Evolutionary conservation across 2,113 vertebrate species (phyloP).

Genomic region (Hippocampus zosterae): DNA sequence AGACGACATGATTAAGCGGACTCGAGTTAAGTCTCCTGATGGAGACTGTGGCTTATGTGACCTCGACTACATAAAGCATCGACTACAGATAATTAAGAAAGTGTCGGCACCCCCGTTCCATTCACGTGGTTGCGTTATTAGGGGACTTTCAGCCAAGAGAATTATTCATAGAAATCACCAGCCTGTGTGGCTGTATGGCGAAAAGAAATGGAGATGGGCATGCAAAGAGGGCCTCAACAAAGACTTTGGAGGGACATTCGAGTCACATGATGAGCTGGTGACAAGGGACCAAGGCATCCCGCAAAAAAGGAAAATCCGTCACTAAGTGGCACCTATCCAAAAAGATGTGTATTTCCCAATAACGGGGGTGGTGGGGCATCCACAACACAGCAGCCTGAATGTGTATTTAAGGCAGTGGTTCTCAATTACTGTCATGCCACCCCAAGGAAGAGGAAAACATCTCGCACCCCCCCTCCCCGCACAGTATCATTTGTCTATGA

Average conservation of each 20-base stretch:
- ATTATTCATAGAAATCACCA: slow-evolving; percentile 58
- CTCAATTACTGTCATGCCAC: too few species aligned
- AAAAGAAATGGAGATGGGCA: slow-evolving; percentile 36
- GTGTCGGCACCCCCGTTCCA: slow-evolving; percentile 44
- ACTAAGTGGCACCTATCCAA: neutral
- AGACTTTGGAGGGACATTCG: too few species aligned
- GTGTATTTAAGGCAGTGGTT: too few species aligned
- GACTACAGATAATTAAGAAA: slow-evolving; percentile 67
- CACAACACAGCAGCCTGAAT: too few species aligned
- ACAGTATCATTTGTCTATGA: too few species aligned
- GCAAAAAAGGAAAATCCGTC: neutral
- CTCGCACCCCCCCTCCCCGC: too few species aligned
- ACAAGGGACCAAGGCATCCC: neutral
- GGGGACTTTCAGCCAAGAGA: slow-evolving; percentile 43
- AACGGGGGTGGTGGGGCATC: too few species aligned
- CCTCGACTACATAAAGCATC: slow-evolving; percentile 53
- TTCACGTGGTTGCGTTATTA: slow-evolving; percentile 58
- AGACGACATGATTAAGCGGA: slow-evolving; percentile 43
- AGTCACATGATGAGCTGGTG: neutral
- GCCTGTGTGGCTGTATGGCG: slow-evolving; percentile 36
- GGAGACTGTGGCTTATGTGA: slow-evolving; percentile 35
- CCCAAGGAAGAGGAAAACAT: too few species aligned
- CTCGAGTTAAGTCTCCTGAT: slow-evolving; percentile 36
- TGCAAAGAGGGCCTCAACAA: slow-evolving; percentile 13
- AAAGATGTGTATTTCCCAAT: neutral